Evolutionary conservation across 2,113 vertebrate genomes (phyloP).

Genomic region (Laticauda colubrina): DNA sequence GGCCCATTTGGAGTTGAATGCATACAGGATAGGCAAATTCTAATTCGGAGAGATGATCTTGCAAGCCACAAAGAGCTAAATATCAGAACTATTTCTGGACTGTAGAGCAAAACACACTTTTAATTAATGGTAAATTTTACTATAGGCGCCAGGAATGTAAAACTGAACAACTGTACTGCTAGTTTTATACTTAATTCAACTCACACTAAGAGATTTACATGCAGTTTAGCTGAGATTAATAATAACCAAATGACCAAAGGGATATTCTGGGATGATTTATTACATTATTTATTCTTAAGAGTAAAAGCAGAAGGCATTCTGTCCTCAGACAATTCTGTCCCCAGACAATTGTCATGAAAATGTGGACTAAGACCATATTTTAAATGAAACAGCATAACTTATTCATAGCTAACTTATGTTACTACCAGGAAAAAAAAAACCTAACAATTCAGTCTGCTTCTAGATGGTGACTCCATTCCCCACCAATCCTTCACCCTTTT

Average conservation of each 20-base stretch:
- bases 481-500: not conserved
- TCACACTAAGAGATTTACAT: not conserved
- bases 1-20: not conserved
- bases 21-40: not conserved
- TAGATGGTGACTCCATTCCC: not conserved
- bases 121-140: not conserved
- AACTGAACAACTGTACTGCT: not conserved
- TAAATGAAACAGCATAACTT: not conserved
- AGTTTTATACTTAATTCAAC: not conserved
- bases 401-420: not conserved
- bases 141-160: not conserved
- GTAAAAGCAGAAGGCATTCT: not conserved
- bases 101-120: not conserved
- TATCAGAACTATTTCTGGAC: not conserved
- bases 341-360: not conserved
- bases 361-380: not conserved
- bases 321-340: not conserved
- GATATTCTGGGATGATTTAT: conserved; percentile 6
- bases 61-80: not conserved
- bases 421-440: not conserved
- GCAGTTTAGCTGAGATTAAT: not conserved
- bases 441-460: no score
- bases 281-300: not conserved
- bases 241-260: not conserved
- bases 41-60: not conserved